These are phyloP conservation scores for Hybos culiciformis DNA, from an alignment of 2,888 invertebrate genomes.

Conservation along the genomic window DNA sequence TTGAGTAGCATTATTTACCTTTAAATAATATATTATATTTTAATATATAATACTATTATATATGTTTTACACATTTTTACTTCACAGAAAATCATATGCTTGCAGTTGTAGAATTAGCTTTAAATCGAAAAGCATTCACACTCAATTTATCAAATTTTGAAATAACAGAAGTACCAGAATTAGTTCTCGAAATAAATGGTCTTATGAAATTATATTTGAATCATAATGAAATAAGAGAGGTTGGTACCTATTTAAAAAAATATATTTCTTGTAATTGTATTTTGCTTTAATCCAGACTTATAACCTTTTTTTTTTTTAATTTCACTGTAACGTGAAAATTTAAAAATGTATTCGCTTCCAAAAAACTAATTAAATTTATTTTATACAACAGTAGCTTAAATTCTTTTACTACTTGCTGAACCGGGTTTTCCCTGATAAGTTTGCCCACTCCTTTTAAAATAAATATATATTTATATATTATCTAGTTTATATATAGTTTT, in stretches of 20 bases:
- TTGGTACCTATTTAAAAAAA: conserved; percentile 21
- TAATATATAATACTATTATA: too few species aligned
- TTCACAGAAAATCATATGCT: conserved; percentile 1
- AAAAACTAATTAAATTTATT: background rate
- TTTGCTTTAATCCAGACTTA: background rate
- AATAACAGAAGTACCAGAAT: conserved; percentile 44
- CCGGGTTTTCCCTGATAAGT: background rate
- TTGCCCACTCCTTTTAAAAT: background rate
- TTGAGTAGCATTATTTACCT: too few species aligned
- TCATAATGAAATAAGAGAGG: conserved; percentile 44
- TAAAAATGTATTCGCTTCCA: background rate
- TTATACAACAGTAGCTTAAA: too few species aligned
- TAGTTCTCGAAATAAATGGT: conserved; percentile 42
- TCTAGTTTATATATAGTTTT: too few species aligned
- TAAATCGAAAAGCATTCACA: conserved; percentile 37
- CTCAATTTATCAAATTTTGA: conserved; percentile 51
- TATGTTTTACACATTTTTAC: too few species aligned
- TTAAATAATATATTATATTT: too few species aligned
- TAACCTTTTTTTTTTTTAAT: too few species aligned
- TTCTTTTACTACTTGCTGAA: too few species aligned
- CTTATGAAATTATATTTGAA: conserved; percentile 49
- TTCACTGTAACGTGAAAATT: background rate
- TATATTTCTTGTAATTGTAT: background rate
- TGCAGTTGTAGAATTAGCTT: background rate
- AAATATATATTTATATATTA: background rate